Evolutionary conservation across 2,113 vertebrate genomes (phyloP).

Genomic region (Reinhardtius hippoglossoides): DNA sequence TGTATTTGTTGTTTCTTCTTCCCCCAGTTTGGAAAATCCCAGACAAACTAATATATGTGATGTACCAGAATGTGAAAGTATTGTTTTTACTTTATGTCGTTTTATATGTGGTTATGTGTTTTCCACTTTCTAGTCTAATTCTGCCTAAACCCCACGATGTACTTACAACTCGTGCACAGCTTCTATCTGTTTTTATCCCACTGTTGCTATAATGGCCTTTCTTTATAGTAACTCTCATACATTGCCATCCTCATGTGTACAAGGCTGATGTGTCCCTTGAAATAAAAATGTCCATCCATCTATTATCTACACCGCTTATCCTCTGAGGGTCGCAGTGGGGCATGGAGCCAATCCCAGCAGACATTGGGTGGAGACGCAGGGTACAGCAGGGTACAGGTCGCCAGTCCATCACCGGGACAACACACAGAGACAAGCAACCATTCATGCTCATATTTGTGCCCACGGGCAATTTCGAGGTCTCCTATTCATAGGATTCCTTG

Average conservation of each 20-base stretch:
- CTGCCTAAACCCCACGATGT: not conserved
- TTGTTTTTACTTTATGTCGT: too few relatives aligned
- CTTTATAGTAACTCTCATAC: not conserved
- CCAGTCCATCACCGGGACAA: not conserved
- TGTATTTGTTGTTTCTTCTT: too few relatives aligned
- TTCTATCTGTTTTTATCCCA: not conserved
- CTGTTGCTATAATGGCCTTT: not conserved
- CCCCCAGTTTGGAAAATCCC: too few relatives aligned
- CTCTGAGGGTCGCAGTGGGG: not conserved
- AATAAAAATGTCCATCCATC: not conserved
- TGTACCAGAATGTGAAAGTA: too few relatives aligned
- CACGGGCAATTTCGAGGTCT: not conserved
- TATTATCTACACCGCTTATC: not conserved
- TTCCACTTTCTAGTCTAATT: too few relatives aligned
- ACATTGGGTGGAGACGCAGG: not conserved
- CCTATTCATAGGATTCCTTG: not conserved
- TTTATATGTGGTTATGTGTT: too few relatives aligned
- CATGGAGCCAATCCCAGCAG: not conserved
- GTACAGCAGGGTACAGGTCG: not conserved
- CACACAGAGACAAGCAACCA: not conserved
- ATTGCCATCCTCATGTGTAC: not conserved
- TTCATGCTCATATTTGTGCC: not conserved
- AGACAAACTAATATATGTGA: too few relatives aligned
- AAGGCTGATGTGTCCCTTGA: not conserved
- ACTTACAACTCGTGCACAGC: too few relatives aligned